Evolutionary conservation across 2,797 vertebrate species (phyloP).

Genomic region (Masticophis lateralis): DNA sequence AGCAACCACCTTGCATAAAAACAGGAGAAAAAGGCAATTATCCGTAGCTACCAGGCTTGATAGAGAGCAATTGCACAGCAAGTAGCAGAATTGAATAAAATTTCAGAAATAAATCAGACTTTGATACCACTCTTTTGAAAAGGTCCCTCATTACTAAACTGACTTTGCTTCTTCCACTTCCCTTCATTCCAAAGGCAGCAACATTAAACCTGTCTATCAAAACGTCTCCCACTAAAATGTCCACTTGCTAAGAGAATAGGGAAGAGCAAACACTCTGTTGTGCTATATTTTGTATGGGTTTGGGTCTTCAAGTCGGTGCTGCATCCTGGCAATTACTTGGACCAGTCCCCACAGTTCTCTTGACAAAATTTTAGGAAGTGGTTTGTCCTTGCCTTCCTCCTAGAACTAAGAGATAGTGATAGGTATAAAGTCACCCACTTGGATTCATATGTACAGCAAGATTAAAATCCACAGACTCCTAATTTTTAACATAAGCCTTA

Average conservation of each 20-base stretch:
- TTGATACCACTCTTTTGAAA: constrained; percentile 52
- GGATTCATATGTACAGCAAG: neutral
- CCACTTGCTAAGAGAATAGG: neutral
- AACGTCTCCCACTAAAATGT: constrained; percentile 12
- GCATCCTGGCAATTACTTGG: neutral
- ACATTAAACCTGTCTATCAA: constrained; percentile 58
- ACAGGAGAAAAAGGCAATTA: constrained; percentile 21
- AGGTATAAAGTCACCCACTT: neutral
- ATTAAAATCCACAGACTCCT: neutral
- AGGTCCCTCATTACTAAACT: constrained; percentile 61
- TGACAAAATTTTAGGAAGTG: neutral
- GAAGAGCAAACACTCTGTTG: neutral
- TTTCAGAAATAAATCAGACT: constrained; percentile 58
- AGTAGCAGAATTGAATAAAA: constrained; percentile 50
- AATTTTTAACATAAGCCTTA: neutral
- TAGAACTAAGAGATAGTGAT: neutral
- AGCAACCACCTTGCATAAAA: constrained; percentile 37
- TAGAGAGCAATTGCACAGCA: constrained; percentile 54
- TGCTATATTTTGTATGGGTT: neutral
- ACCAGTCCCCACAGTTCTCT: neutral
- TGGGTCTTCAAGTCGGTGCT: neutral
- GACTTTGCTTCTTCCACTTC: constrained; percentile 33
- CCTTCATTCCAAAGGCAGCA: constrained; percentile 40
- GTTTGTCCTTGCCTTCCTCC: neutral
- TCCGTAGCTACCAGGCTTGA: constrained; percentile 21